phyloP scores from a whole-genome alignment of 2,113 vertebrate genomes.

The Sylvilagus bachmani region DNA sequence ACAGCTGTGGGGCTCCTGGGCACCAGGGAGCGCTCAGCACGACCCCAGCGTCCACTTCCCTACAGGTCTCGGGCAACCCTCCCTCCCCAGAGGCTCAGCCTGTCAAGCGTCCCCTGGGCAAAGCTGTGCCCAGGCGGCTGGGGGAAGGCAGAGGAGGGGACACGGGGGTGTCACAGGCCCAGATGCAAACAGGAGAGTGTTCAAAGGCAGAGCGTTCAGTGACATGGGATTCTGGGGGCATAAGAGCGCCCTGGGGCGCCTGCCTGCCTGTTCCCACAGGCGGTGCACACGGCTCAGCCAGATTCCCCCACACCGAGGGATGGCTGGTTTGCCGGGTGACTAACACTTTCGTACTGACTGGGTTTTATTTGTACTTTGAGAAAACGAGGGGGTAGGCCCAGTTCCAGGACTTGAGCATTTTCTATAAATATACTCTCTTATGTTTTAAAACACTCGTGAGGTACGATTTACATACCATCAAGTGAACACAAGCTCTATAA shows the following conservation, averaged over 20 bases:
- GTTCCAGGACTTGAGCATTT: background rate
- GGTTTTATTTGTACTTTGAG: background rate
- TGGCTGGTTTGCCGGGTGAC: background rate
- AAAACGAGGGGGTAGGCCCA: background rate
- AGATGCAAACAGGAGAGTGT: background rate
- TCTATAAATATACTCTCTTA: slow-evolving; percentile 30
- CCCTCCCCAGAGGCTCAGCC: background rate
- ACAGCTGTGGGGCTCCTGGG: background rate
- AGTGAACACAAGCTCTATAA: background rate
- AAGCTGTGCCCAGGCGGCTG: background rate
- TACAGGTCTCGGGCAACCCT: background rate
- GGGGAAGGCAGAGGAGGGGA: too few species aligned
- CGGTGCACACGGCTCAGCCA: background rate
- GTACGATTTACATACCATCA: background rate
- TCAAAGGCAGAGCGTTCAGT: too few species aligned
- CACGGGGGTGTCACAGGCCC: too few species aligned
- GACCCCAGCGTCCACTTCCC: background rate
- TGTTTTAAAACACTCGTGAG: slow-evolving; percentile 27
- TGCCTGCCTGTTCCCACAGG: background rate
- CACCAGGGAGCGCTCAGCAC: background rate
- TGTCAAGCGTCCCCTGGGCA: background rate
- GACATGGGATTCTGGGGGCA: background rate
- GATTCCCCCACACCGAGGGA: background rate
- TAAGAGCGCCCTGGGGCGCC: background rate
- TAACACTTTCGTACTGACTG: background rate